Conservation (phyloP, 2,888 invertebrate genomes). For the Amaurobius ferox region DNA sequence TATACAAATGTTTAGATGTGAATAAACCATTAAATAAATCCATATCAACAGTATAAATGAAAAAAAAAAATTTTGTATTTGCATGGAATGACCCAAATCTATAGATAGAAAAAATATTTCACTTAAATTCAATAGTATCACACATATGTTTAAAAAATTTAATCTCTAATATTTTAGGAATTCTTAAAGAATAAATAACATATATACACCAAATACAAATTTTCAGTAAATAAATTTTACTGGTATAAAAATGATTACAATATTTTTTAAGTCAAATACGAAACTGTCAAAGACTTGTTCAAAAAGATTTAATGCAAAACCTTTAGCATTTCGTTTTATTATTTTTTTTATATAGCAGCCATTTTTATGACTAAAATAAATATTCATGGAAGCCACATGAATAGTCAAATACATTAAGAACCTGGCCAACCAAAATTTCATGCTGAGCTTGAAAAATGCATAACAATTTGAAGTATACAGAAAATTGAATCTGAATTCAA, state of each 20-base stretch:
- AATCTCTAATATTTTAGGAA: not conserved
- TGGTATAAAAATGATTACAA: constrained; percentile 63
- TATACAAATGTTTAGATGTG: no score
- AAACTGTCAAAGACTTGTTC: constrained; percentile 31
- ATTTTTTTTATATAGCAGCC: constrained; percentile 23
- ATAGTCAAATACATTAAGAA: constrained; percentile 9
- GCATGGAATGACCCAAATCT: no score
- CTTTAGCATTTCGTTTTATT: not conserved
- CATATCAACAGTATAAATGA: no score
- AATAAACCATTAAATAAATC: no score
- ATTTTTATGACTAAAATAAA: constrained; percentile 36
- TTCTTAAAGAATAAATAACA: not conserved
- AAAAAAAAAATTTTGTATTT: no score
- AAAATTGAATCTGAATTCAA: no score
- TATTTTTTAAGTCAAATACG: constrained; percentile 3
- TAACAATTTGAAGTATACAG: no score
- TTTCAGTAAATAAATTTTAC: constrained; percentile 33
- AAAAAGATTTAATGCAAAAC: constrained; percentile 44
- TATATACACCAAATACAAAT: not conserved
- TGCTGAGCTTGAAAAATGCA: no score
- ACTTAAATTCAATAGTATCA: constrained; percentile 10
- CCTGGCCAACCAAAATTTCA: constrained; percentile 1
- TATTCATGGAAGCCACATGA: constrained; percentile 62
- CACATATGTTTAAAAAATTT: constrained; percentile 22
- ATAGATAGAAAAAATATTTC: not conserved